Percentiles rank a stretch among this genome's conserved stretches.
phyloP scores from a whole-genome alignment of 1,140 invertebrate genomes.

The Conopomorpha cramerella region DNA sequence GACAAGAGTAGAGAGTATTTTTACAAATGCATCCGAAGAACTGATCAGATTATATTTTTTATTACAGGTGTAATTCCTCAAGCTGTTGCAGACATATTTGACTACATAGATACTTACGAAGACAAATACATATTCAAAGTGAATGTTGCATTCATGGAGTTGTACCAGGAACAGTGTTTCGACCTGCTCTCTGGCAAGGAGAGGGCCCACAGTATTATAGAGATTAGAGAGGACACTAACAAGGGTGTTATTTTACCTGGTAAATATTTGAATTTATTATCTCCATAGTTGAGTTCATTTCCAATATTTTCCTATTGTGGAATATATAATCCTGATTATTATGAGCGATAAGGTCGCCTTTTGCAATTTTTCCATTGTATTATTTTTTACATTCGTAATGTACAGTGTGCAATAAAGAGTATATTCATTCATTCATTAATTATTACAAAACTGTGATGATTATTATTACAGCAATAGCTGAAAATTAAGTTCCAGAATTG shows the following conservation, averaged over 20 bases:
- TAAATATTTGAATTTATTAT: slow-evolving; percentile 11
- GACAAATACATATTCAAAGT: slow-evolving; percentile 73
- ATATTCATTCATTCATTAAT: no score
- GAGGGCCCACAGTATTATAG: slow-evolving; percentile 71
- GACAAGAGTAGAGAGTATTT: no score
- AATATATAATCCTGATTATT: no score
- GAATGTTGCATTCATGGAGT: slow-evolving; percentile 76
- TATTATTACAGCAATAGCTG: no score
- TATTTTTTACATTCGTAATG: no score
- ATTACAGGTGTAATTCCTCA: slow-evolving; percentile 83
- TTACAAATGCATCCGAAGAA: no score
- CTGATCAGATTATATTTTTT: slow-evolving; percentile 12
- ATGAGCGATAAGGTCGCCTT: no score
- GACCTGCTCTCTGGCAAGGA: slow-evolving; percentile 75
- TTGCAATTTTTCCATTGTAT: no score
- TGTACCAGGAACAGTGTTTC: slow-evolving; percentile 79
- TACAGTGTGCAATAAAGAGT: no score
- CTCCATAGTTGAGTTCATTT: not conserved
- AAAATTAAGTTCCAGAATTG: no score
- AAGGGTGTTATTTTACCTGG: slow-evolving; percentile 67
- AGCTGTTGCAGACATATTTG: slow-evolving; percentile 83
- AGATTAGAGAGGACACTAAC: slow-evolving; percentile 80
- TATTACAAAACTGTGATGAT: no score
- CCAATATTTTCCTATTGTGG: no score
- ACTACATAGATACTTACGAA: slow-evolving; percentile 65